Conservation (phyloP, 2,113 vertebrate species). For the Gadus chalcogrammus region DNA sequence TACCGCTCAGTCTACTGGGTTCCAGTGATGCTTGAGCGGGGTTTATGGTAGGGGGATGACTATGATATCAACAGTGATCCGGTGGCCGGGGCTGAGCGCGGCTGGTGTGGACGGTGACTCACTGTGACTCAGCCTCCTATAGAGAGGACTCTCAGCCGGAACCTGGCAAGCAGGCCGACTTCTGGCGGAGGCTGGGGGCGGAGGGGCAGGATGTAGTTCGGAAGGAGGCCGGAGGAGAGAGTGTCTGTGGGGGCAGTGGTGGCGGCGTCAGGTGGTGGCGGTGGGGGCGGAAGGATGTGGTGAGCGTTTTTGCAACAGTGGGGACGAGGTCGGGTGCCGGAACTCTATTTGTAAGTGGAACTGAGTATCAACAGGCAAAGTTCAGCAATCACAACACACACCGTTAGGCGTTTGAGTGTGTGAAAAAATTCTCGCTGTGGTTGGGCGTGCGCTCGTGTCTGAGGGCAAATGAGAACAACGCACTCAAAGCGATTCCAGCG, state of each 20-base stretch:
- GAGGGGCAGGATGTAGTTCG: not conserved
- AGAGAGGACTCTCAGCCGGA: slow-evolving; percentile 57
- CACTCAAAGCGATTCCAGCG: no score
- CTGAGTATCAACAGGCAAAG: slow-evolving; percentile 47
- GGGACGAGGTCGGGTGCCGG: slow-evolving; percentile 70
- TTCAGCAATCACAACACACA: slow-evolving; percentile 34
- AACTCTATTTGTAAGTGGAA: slow-evolving; percentile 54
- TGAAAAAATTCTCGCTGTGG: not conserved
- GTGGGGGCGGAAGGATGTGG: slow-evolving; percentile 69
- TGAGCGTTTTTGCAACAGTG: slow-evolving; percentile 51
- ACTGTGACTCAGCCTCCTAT: slow-evolving; percentile 70
- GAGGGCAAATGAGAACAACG: not conserved
- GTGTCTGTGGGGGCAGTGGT: slow-evolving; percentile 42
- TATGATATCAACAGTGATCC: slow-evolving; percentile 27
- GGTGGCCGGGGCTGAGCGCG: slow-evolving; percentile 37
- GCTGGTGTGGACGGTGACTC: slow-evolving; percentile 57
- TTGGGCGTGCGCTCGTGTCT: not conserved
- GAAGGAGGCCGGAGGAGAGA: slow-evolving; percentile 6
- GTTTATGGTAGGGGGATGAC: slow-evolving; percentile 31
- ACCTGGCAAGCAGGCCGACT: slow-evolving; percentile 48
- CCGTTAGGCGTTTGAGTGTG: slow-evolving; percentile 10
- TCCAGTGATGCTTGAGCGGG: slow-evolving; percentile 4
- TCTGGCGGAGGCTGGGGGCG: slow-evolving; percentile 3
- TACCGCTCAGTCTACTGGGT: no score
- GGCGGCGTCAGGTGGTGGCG: slow-evolving; percentile 20